Percentiles rank a stretch among this genome's conserved stretches.
Evolutionary conservation across 2,797 vertebrate genomes (phyloP).

Genomic region (Lutjanus campechanus): DNA sequence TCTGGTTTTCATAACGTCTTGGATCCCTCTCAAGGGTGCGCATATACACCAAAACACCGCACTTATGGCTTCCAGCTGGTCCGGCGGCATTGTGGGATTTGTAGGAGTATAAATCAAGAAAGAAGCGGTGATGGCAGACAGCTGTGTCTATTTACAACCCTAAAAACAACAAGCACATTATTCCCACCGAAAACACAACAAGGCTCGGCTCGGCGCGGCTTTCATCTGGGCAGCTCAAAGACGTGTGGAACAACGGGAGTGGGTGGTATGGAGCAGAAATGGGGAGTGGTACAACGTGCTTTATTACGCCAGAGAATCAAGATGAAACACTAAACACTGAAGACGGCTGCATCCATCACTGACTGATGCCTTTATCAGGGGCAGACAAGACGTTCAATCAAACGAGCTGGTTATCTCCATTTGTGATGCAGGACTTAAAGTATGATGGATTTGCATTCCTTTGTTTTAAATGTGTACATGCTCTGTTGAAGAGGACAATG

Average conservation of each 20-base stretch:
- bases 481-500: slow-evolving; percentile 69
- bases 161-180: slow-evolving; percentile 77
- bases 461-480: slow-evolving; percentile 77
- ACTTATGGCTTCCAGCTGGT: slow-evolving; percentile 79
- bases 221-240: slow-evolving; percentile 63
- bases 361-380: slow-evolving; percentile 72
- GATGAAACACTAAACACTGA: slow-evolving; percentile 75
- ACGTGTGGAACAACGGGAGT: slow-evolving; percentile 64
- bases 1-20: slow-evolving; percentile 60
- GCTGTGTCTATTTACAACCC: slow-evolving; percentile 83
- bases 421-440: slow-evolving; percentile 69
- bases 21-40: slow-evolving; percentile 42
- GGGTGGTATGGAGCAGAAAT: slow-evolving; percentile 64
- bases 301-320: slow-evolving; percentile 73
- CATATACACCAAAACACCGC: slow-evolving; percentile 51
- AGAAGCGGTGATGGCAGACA: slow-evolving; percentile 72
- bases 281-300: slow-evolving; percentile 73
- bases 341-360: slow-evolving; percentile 76
- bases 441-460: slow-evolving; percentile 79
- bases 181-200: slow-evolving; percentile 64
- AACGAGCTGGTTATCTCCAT: slow-evolving; percentile 69
- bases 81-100: slow-evolving; percentile 75
- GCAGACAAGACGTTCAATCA: slow-evolving; percentile 70
- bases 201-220: slow-evolving; percentile 46
- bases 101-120: slow-evolving; percentile 75